A percentile compares a stretch with the other conserved stretches of the same genome.
phyloP scores from a whole-genome alignment of 2,113 vertebrate genomes.

The Machaerirhynchus nigripectus region DNA sequence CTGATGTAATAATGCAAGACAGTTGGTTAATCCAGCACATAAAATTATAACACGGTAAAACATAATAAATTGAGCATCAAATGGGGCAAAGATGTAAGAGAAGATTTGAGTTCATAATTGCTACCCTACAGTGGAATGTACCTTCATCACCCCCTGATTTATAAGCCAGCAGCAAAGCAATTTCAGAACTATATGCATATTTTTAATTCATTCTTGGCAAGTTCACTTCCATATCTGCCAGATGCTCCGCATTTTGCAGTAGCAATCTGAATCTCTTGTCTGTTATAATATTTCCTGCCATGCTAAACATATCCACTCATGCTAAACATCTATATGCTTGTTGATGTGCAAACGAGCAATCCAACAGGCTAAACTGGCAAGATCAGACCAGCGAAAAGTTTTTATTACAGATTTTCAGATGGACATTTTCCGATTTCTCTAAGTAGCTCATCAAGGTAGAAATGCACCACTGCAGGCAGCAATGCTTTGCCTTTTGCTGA shows the following conservation, averaged over 20 bases:
- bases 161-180: background rate
- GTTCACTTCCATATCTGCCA: background rate
- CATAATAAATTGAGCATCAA: background rate
- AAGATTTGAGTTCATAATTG: background rate
- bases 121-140: background rate
- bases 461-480: background rate
- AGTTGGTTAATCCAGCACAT: background rate
- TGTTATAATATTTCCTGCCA: background rate
- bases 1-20: background rate
- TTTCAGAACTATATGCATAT: background rate
- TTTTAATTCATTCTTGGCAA: conserved; percentile 20
- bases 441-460: conserved; percentile 2
- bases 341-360: background rate
- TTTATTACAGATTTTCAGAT: conserved; percentile 37
- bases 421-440: background rate
- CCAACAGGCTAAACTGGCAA: background rate
- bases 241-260: conserved; percentile 33
- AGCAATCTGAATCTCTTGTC: conserved; percentile 22
- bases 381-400: background rate
- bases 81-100: background rate
- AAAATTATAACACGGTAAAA: background rate
- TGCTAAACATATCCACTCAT: background rate
- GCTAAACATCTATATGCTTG: background rate
- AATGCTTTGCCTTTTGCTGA: background rate
- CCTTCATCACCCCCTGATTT: background rate